Evolutionary conservation across 2,888 invertebrate species (phyloP).

Genomic region (Aphrophora alni): DNA sequence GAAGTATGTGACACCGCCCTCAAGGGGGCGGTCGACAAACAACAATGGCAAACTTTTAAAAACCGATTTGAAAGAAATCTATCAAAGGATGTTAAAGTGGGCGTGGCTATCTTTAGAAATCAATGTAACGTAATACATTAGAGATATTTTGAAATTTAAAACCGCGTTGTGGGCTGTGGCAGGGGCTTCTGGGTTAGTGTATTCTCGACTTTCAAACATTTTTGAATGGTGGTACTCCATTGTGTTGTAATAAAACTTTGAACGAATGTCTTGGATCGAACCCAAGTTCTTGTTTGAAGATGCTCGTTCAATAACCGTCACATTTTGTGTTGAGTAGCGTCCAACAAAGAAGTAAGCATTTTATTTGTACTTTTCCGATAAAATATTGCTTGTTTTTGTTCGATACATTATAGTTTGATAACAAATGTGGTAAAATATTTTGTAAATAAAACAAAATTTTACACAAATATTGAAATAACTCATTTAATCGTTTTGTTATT

Average conservation of each 20-base stretch:
- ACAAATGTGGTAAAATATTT: too few species aligned
- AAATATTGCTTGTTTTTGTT: too few species aligned
- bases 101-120: neutral
- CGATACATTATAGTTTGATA: too few species aligned
- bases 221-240: neutral
- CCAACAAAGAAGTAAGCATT: too few species aligned
- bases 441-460: too few species aligned
- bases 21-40: neutral
- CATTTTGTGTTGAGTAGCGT: too few species aligned
- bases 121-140: neutral
- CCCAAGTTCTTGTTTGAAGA: neutral
- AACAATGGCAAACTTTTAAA: neutral
- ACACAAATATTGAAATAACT: too few species aligned
- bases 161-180: neutral
- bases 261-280: neutral
- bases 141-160: neutral
- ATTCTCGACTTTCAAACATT: neutral
- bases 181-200: neutral
- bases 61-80: constrained; percentile 1
- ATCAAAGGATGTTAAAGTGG: neutral
- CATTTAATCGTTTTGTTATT: too few species aligned
- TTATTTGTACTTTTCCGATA: too few species aligned
- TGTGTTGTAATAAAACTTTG: too few species aligned
- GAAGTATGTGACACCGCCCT: constrained; percentile 7
- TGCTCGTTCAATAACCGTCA: too few species aligned